Evolutionary conservation across 1,140 invertebrate species (phyloP).

Genomic region (Bombus difficillimus): DNA sequence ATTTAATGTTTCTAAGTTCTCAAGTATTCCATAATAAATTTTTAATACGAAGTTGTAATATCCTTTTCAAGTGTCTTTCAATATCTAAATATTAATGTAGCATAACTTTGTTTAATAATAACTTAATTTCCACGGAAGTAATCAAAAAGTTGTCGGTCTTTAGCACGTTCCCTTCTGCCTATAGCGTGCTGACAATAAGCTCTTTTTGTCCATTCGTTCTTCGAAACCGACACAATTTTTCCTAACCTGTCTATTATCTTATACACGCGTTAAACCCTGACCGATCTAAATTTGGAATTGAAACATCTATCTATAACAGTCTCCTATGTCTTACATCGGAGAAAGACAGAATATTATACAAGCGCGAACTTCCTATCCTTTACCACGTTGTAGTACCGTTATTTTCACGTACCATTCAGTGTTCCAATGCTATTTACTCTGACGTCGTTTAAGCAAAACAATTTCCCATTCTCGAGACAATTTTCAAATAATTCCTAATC

Average conservation of each 20-base stretch:
- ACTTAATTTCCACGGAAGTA: background rate
- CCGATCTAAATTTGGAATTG: conserved; percentile 50
- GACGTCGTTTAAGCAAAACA: background rate
- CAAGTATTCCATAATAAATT: too few relatives aligned
- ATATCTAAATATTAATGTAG: too few relatives aligned
- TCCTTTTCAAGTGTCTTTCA: too few relatives aligned
- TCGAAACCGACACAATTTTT: conserved; percentile 55
- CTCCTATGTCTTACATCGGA: conserved; percentile 6
- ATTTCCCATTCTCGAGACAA: background rate
- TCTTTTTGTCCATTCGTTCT: conserved; percentile 1
- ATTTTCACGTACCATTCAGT: conserved; percentile 52
- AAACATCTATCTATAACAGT: conserved; percentile 58
- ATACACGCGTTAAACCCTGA: conserved; percentile 50
- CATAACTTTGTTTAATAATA: too few relatives aligned
- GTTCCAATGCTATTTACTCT: background rate
- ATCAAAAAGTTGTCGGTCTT: conserved; percentile 10
- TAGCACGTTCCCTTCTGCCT: background rate
- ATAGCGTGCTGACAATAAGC: background rate
- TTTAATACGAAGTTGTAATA: too few relatives aligned
- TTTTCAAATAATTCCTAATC: background rate
- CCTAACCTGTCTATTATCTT: conserved; percentile 60
- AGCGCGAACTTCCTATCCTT: conserved; percentile 40
- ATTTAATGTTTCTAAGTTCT: too few relatives aligned
- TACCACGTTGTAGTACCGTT: conserved; percentile 32
- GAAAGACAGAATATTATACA: conserved; percentile 46